Evolutionary conservation across 2,113 vertebrate genomes (phyloP).

Genomic region (Tylochromis polylepis): DNA sequence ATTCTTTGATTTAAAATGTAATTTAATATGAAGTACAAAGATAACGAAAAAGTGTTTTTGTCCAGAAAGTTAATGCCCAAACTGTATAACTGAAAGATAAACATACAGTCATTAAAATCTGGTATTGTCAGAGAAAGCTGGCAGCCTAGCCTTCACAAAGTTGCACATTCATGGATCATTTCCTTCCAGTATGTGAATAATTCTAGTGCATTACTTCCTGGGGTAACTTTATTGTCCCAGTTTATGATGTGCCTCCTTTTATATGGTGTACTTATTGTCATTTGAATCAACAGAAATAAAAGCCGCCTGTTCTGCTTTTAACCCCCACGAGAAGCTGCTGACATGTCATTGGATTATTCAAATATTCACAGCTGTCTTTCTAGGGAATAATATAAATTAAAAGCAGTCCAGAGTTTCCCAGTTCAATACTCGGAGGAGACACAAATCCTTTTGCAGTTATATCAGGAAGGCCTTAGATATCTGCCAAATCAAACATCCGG

Average conservation of each 20-base stretch:
- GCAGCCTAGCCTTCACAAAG: not conserved
- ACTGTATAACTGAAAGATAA: not conserved
- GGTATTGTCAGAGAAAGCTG: not conserved
- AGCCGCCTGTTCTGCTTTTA: not conserved
- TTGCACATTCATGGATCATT: not conserved
- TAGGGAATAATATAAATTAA: not conserved
- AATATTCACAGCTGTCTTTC: not conserved
- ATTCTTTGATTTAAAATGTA: not conserved
- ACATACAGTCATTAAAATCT: not conserved
- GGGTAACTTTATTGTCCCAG: not conserved
- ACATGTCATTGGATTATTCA: not conserved
- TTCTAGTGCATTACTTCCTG: not conserved
- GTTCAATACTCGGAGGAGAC: not conserved
- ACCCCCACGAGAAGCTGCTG: not conserved
- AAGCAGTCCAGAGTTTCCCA: not conserved
- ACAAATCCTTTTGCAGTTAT: not conserved
- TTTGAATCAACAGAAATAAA: not conserved
- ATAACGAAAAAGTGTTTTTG: accelerated
- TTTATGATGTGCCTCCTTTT: not conserved
- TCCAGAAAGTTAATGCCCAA: not conserved
- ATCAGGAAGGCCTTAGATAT: not conserved
- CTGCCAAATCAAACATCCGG: not conserved
- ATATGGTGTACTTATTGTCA: not conserved
- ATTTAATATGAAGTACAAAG: not conserved
- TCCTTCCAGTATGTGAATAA: not conserved